Base-by-base conservation (phyloP, 2,113 vertebrate genomes). In the Aythya baeri region DNA sequence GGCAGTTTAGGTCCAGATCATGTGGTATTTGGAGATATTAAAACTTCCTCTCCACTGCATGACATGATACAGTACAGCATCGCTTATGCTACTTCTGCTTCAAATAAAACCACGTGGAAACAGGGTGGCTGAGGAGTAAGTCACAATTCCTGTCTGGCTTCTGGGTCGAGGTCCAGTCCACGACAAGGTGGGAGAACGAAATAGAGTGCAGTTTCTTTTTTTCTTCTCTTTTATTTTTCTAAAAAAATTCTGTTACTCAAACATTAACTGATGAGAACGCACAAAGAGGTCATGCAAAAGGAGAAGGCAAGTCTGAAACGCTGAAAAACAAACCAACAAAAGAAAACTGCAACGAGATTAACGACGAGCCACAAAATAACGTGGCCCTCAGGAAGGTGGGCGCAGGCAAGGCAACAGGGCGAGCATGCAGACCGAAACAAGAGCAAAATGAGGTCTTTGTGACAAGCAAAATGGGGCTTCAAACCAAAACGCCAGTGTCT, bases 341-440 rank as follows among this genome's bases (percentile, higher is more conserved):
- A 94, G 83, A 85, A 66, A 86, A 91, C 96, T 83, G 86, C 88
- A 25, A 63, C 65, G 91, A 92, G 55, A 74, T 93, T 75, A 46
- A n/a, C 63, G 23, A 62, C 0, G 62, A 89, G 72, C 91, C 83
- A 76, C 88, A 80, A 58, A 66, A 43, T 18, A 49, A 72, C 9
- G 75, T 54, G 81, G 29, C 91, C 71, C 84, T 74, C 27, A 2
- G 50, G 70, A 78, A 94, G 97, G 95, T 66, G 93, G 95, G 95
- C 55, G 72, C 91, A 95, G 94, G 94, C 89, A 95, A 94, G 96
- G 96, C 93, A 83, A 90, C 92, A 75, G 97, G 96, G 94, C 93
- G 89, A 97, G 97, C 97, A 97, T 96, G 92, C 80, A 86, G 93
- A 93, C 93, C 52, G 93, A 83, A 93, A 95, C 41, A 1, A 70